phyloP scores from a whole-genome alignment of 2,888 invertebrate species.

The Anthoptus insignis region DNA sequence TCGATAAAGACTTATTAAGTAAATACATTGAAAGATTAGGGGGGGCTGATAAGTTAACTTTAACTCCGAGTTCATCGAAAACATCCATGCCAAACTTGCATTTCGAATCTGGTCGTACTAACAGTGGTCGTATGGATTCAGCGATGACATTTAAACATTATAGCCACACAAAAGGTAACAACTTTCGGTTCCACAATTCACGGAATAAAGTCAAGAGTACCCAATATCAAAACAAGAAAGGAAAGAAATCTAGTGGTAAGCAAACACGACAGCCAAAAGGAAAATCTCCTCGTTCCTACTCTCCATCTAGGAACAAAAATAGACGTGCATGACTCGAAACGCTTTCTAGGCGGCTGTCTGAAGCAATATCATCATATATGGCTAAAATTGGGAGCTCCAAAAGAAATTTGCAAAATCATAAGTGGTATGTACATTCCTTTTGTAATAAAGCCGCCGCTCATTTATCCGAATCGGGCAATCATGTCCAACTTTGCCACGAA shows the following conservation, averaged over 20 bases:
- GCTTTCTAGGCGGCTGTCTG: conserved; percentile 25
- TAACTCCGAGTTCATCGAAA: background rate
- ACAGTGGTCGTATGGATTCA: background rate
- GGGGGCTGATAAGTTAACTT: conserved; percentile 21
- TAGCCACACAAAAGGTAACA: background rate
- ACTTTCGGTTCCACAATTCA: background rate
- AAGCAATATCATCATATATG: conserved; percentile 16
- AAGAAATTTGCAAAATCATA: background rate
- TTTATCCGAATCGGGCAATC: conserved; percentile 25
- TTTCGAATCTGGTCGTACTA: background rate
- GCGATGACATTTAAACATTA: background rate
- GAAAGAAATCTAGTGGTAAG: background rate
- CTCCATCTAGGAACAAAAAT: conserved; percentile 16
- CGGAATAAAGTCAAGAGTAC: background rate
- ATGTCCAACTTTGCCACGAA: conserved; percentile 34
- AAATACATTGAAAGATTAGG: conserved; percentile 34
- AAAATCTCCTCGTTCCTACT: conserved; percentile 1
- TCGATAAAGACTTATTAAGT: conserved; percentile 26
- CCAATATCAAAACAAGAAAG: background rate
- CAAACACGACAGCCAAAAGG: conserved; percentile 8
- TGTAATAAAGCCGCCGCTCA: conserved; percentile 31
- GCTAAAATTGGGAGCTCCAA: background rate
- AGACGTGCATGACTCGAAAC: conserved; percentile 22
- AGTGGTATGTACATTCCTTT: conserved; percentile 3
- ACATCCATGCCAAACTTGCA: background rate